Evolutionary conservation across 2,113 vertebrate genomes (phyloP).

Genomic region (Ranitomeya imitator): DNA sequence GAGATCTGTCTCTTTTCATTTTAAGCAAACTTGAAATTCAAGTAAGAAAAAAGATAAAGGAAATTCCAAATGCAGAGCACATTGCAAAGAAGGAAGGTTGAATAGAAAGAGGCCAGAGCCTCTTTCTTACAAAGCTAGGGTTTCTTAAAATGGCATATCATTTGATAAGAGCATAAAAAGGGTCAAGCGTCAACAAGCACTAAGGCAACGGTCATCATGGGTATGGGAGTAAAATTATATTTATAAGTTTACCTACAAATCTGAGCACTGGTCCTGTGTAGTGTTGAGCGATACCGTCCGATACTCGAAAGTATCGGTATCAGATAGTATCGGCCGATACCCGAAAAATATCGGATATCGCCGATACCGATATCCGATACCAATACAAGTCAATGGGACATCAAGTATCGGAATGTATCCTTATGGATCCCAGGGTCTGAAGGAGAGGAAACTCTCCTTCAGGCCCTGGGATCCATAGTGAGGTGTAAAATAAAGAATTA

Average conservation of each 20-base stretch:
- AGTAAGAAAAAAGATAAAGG: slow-evolving; percentile 6
- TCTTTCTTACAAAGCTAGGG: neutral
- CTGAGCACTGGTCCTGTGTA: neutral
- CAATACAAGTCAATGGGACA: no score
- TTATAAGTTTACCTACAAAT: neutral
- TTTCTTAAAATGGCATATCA: slow-evolving; percentile 1
- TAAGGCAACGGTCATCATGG: neutral
- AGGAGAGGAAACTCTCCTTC: no score
- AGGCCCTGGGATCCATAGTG: no score
- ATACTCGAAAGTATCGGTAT: no score
- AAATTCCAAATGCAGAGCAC: neutral
- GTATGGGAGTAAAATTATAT: neutral
- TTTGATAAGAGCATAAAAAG: neutral
- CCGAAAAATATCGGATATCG: no score
- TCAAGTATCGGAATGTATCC: no score
- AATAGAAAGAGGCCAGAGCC: neutral
- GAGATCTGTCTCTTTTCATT: slow-evolving; percentile 27
- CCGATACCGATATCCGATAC: no score
- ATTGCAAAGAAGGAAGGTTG: neutral
- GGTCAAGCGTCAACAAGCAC: neutral
- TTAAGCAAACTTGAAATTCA: slow-evolving; percentile 25
- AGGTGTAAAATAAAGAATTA: no score
- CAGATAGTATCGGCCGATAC: no score
- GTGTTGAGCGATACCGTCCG: no score
- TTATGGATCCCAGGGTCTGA: no score